phyloP scores from a whole-genome alignment of 2,113 vertebrate genomes.

The Cavia porcellus region DNA sequence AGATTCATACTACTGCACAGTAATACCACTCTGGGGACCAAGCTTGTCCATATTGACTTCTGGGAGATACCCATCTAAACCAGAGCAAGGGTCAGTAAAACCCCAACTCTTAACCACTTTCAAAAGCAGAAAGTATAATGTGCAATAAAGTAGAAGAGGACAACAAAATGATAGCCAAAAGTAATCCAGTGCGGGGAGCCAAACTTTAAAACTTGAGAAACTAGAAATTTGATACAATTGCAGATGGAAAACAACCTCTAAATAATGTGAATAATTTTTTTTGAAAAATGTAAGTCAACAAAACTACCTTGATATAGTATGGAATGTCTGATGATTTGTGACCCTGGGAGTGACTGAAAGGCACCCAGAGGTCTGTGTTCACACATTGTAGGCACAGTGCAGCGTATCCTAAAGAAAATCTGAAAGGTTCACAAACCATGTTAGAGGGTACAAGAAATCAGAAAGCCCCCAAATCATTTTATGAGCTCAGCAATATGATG shows the following conservation, averaged over 20 bases:
- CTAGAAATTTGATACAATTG: not conserved
- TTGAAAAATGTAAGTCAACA: not conserved
- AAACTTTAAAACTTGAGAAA: not conserved
- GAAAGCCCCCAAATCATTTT: not conserved
- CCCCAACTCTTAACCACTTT: not conserved
- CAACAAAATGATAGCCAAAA: constrained; percentile 23
- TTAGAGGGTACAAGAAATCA: not conserved
- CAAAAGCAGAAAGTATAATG: constrained; percentile 23
- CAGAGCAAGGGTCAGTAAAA: not conserved
- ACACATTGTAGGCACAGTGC: fast-evolving
- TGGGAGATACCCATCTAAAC: not conserved
- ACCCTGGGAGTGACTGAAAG: not conserved
- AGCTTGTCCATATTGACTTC: not conserved
- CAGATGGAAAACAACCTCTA: not conserved
- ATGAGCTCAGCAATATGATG: not conserved
- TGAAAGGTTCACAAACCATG: not conserved
- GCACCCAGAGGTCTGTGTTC: not conserved
- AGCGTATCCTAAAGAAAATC: not conserved
- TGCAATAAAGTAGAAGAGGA: constrained; percentile 28
- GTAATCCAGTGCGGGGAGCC: not conserved
- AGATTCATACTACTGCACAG: not conserved
- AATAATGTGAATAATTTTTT: constrained; percentile 6
- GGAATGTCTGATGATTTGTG: not conserved
- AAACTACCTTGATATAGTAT: not conserved
- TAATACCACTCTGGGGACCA: not conserved